Evolutionary conservation across 2,888 invertebrate genomes (phyloP).

Genomic region (Aelia acuminata): DNA sequence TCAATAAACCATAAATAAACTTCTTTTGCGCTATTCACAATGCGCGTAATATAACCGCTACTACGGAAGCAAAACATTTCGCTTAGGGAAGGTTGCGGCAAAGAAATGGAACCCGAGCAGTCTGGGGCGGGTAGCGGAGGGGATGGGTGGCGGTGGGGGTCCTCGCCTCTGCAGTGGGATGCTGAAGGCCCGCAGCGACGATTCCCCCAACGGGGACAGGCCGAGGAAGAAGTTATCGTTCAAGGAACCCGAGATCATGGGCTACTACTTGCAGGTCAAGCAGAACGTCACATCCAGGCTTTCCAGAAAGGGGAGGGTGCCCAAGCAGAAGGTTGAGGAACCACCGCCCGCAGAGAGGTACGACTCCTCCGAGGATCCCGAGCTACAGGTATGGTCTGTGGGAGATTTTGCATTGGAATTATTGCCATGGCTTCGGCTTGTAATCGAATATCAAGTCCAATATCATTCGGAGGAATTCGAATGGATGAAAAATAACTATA

Average conservation of each 20-base stretch:
- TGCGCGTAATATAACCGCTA: background rate
- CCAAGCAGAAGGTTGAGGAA: constrained; percentile 65
- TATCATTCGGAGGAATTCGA: background rate
- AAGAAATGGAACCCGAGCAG: constrained; percentile 31
- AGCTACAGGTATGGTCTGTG: constrained; percentile 74
- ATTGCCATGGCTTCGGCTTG: background rate
- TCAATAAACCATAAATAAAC: too few relatives aligned
- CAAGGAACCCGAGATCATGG: constrained; percentile 84
- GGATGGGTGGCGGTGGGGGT: constrained; percentile 54
- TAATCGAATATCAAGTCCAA: background rate
- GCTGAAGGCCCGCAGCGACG: constrained; percentile 61
- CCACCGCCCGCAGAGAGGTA: constrained; percentile 64
- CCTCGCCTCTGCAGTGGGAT: constrained; percentile 53
- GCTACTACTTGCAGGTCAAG: constrained; percentile 69
- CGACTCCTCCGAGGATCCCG: constrained; percentile 67
- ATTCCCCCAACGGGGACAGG: constrained; percentile 69
- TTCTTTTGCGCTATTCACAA: background rate
- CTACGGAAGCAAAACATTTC: background rate
- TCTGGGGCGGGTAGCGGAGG: constrained; percentile 51
- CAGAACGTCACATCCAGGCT: constrained; percentile 66
- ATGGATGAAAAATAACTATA: background rate
- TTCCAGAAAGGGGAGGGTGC: constrained; percentile 65
- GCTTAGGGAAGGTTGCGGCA: background rate
- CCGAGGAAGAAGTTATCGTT: constrained; percentile 90
- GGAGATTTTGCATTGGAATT: background rate